These are phyloP conservation scores for Hedychridium roseum DNA, from an alignment of 2,888 invertebrate species.

Conservation along the genomic window DNA sequence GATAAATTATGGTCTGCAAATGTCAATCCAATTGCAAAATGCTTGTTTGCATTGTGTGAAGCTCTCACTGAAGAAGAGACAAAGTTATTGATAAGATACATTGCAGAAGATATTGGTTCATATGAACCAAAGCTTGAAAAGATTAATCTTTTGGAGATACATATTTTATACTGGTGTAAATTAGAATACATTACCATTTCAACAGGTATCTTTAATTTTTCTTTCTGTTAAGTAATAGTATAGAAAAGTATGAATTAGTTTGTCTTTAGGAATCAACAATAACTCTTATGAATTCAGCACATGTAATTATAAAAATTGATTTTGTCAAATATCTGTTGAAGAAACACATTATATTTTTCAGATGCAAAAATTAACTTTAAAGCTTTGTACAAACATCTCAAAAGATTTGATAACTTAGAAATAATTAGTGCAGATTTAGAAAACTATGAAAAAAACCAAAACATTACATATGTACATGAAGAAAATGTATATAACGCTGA, in stretches of 20 bases:
- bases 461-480: no score
- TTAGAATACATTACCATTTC: constrained; percentile 34
- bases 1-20: constrained; percentile 9
- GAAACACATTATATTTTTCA: constrained; percentile 9
- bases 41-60: constrained; percentile 44
- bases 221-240: background rate
- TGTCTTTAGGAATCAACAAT: no score
- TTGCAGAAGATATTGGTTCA: constrained; percentile 23
- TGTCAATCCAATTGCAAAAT: constrained; percentile 35
- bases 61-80: constrained; percentile 15
- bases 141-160: constrained; percentile 35
- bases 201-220: constrained; percentile 22
- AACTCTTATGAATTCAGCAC: no score
- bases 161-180: constrained; percentile 42
- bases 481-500: no score
- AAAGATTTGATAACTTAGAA: constrained; percentile 23
- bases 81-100: constrained; percentile 11
- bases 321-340: background rate
- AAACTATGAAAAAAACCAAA: constrained; percentile 8
- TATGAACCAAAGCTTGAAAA: constrained; percentile 17
- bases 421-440: constrained; percentile 31
- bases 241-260: no score
- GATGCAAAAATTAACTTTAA: constrained; percentile 23
- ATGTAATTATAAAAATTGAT: no score
- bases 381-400: constrained; percentile 33